Percentiles rank a stretch among this genome's conserved stretches.
These are phyloP conservation scores for Anolis carolinensis DNA, from an alignment of 2,113 vertebrate genomes.

Conservation along the genomic window DNA sequence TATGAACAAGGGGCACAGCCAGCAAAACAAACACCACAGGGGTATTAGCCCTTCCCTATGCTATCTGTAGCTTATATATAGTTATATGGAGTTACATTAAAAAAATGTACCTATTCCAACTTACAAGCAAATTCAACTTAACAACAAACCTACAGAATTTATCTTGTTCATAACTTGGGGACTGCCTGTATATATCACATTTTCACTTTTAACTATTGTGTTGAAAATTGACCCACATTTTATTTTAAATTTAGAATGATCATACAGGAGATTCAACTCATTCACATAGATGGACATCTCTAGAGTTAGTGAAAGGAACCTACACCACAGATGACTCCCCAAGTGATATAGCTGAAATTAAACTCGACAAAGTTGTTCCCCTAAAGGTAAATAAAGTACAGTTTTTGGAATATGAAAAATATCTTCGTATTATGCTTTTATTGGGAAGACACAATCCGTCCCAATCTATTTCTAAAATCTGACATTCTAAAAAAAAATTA, in stretches of 20 bases:
- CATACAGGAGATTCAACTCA: conserved; percentile 93
- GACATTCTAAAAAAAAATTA: background rate
- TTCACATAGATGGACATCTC: conserved; percentile 97
- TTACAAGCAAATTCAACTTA: too few species aligned
- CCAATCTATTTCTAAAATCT: background rate
- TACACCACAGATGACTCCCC: conserved; percentile 98
- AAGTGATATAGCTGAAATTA: conserved; percentile 96
- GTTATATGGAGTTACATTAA: too few species aligned
- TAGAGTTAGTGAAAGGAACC: conserved; percentile 96
- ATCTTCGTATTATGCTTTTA: background rate
- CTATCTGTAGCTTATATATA: too few species aligned
- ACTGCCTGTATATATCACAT: too few species aligned
- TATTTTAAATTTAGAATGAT: conserved; percentile 85
- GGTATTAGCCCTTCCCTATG: too few species aligned
- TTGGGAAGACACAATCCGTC: background rate
- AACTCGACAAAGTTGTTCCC: conserved; percentile 95
- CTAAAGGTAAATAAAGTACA: conserved; percentile 85
- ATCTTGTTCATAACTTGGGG: too few species aligned
- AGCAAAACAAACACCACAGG: too few species aligned
- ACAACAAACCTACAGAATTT: too few species aligned
- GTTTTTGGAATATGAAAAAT: background rate
- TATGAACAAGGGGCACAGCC: too few species aligned
- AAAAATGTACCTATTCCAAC: too few species aligned
- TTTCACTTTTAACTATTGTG: too few species aligned
- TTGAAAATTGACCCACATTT: background rate